Evolutionary conservation across 2,797 vertebrate species (phyloP).

Genomic region (Phataginus tricuspis): DNA sequence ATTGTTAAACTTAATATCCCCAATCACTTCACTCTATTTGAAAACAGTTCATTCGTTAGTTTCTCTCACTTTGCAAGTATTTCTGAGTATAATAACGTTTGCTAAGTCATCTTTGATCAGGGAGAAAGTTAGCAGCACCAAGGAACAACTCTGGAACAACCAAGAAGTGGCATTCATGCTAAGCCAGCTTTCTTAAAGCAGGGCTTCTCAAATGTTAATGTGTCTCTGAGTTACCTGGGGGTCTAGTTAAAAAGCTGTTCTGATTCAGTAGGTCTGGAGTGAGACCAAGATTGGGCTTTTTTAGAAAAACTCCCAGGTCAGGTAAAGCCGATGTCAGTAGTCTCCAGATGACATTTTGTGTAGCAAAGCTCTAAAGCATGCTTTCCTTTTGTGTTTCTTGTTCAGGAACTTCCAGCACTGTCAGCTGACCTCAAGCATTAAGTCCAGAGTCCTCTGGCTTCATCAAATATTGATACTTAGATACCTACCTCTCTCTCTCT

Average conservation of each 20-base stretch:
- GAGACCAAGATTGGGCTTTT: not conserved
- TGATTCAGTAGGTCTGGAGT: not conserved
- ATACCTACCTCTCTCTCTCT: not conserved
- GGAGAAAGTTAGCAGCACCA: not conserved
- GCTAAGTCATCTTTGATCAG: not conserved
- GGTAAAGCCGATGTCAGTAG: not conserved
- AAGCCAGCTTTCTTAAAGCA: not conserved
- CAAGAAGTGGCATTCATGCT: not conserved
- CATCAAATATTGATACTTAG: not conserved
- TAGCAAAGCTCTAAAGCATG: not conserved
- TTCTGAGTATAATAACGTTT: not conserved
- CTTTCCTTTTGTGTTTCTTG: not conserved
- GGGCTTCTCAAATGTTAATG: not conserved
- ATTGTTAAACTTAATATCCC: not conserved
- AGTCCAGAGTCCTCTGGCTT: not conserved
- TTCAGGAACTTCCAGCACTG: not conserved
- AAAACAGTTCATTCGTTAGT: not conserved
- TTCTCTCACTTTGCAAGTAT: constrained; percentile 34
- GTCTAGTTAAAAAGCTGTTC: not conserved
- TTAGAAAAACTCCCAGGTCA: not conserved
- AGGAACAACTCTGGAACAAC: not conserved
- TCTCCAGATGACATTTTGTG: not conserved
- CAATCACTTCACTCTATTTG: not conserved
- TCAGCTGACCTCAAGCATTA: not conserved
- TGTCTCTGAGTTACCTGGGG: not conserved